These are phyloP conservation scores for Proteles cristata DNA, from an alignment of 2,113 vertebrate species.

Conservation along the genomic window DNA sequence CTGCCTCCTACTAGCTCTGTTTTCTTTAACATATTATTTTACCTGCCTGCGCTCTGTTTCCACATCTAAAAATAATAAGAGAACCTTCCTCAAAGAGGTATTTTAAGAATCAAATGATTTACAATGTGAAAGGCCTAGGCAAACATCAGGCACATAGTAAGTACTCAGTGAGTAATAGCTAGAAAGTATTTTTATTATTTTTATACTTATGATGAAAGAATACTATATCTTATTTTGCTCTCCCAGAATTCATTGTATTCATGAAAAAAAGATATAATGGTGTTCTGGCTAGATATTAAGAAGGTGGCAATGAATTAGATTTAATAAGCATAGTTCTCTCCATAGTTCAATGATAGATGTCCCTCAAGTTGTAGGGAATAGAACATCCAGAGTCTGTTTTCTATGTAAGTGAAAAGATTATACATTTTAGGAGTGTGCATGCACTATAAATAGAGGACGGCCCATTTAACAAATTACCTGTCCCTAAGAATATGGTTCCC, in stretches of 20 bases:
- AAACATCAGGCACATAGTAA: background rate
- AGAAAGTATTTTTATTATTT: constrained; percentile 13
- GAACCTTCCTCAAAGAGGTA: background rate
- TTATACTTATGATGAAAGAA: background rate
- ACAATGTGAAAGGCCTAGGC: background rate
- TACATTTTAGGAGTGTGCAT: background rate
- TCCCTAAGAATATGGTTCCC: background rate
- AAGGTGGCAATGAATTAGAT: background rate
- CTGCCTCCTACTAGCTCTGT: background rate
- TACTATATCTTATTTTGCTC: background rate
- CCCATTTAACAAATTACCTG: constrained; percentile 34
- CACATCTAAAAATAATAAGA: background rate
- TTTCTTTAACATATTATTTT: background rate
- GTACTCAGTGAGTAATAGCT: background rate
- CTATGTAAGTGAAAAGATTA: background rate
- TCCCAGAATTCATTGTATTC: background rate
- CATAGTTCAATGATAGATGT: background rate
- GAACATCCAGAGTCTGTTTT: background rate
- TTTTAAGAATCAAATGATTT: background rate
- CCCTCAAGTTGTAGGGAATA: background rate
- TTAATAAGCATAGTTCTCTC: background rate
- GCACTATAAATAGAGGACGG: background rate
- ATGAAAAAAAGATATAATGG: background rate
- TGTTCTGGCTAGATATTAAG: constrained; percentile 19
- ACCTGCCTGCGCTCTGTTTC: background rate